Percentiles rank a stretch among this genome's conserved stretches.
These are phyloP conservation scores for Gymnoscopelus microlampas DNA, from an alignment of 2,797 vertebrate genomes.

Conservation along the genomic window DNA sequence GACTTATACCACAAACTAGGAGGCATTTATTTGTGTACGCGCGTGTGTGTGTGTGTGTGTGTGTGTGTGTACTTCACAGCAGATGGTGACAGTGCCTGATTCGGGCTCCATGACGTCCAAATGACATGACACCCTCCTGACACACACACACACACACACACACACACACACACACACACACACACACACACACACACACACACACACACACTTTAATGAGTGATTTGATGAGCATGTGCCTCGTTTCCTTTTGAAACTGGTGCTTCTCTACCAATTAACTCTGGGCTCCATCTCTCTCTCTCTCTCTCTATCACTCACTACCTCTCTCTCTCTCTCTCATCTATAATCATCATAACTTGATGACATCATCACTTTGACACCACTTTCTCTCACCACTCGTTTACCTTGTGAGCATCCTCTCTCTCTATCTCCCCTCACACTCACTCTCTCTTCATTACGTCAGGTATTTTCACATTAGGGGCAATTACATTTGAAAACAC, in stretches of 20 bases:
- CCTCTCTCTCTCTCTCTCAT: background rate
- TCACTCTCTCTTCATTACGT: background rate
- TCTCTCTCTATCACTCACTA: background rate
- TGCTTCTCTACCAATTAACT: slow-evolving; percentile 46
- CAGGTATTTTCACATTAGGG: too few relatives aligned
- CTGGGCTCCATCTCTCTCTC: background rate
- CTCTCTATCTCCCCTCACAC: background rate
- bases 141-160: background rate
- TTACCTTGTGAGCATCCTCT: too few relatives aligned
- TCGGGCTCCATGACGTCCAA: too few relatives aligned
- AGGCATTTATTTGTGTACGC: too few relatives aligned
- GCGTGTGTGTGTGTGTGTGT: too few relatives aligned
- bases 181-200: slow-evolving; percentile 26
- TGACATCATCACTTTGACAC: background rate
- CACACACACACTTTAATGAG: slow-evolving; percentile 40
- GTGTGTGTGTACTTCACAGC: too few relatives aligned
- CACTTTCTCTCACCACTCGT: background rate
- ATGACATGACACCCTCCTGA: background rate
- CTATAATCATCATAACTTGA: too few relatives aligned
- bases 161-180: slow-evolving; percentile 30
- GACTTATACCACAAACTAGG: slow-evolving; percentile 29
- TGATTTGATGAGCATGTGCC: slow-evolving; percentile 26
- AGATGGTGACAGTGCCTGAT: too few relatives aligned
- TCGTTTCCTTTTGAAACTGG: slow-evolving; percentile 20
- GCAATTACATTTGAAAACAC: background rate